Evolutionary conservation across 2,113 vertebrate genomes (phyloP).

Genomic region (Colaptes auratus): DNA sequence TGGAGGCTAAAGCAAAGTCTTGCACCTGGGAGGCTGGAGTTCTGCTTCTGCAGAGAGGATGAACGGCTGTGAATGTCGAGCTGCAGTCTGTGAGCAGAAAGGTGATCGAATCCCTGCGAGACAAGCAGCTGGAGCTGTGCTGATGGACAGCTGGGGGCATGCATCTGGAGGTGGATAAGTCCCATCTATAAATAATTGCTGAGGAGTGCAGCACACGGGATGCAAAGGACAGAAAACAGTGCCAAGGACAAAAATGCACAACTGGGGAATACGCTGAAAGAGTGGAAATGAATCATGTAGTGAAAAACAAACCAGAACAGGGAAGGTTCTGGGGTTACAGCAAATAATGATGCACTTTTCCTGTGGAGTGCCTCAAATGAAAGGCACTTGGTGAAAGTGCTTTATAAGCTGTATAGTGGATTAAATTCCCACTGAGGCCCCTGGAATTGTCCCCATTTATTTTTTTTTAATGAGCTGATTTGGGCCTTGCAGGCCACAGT

Average conservation of each 20-base stretch:
- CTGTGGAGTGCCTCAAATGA: not conserved
- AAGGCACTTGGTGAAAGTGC: slow-evolving; percentile 17
- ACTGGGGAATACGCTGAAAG: slow-evolving; percentile 3
- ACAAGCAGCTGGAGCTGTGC: not conserved
- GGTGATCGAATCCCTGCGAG: not conserved
- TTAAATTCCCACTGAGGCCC: not conserved
- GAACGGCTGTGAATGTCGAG: not conserved
- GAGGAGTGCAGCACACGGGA: not conserved
- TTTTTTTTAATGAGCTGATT: slow-evolving; percentile 31
- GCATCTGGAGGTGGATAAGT: not conserved
- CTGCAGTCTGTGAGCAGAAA: not conserved
- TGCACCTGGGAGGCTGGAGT: not conserved
- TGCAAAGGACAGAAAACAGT: slow-evolving; percentile 22
- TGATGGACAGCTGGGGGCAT: not conserved
- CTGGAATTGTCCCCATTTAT: slow-evolving; percentile 9
- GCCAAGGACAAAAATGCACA: slow-evolving; percentile 32
- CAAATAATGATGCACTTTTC: slow-evolving; percentile 22
- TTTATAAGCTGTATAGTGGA: not conserved
- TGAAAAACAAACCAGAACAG: not conserved
- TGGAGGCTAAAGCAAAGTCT: not conserved
- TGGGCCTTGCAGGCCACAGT: not conserved
- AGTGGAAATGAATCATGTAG: slow-evolving; percentile 22
- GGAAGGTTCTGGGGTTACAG: slow-evolving; percentile 13
- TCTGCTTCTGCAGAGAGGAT: not conserved
- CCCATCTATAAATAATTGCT: slow-evolving; percentile 36